Base-by-base conservation (phyloP, 2,888 invertebrate genomes). In the Trachelus troglodyta region DNA sequence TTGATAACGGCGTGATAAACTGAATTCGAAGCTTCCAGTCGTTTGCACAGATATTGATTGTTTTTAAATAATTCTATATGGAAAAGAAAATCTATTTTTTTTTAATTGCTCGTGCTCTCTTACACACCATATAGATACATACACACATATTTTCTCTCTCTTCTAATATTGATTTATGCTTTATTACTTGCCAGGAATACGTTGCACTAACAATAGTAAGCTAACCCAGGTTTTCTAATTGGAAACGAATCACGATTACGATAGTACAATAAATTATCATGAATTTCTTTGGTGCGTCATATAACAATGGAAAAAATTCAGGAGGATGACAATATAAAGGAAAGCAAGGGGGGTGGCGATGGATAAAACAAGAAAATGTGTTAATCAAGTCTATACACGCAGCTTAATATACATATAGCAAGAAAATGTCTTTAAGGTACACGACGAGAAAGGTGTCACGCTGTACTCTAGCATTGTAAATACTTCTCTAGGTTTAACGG, bases 401-500 rank as follows among this genome's bases (percentile, higher is more conserved):
- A 56, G 56, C 6, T 56, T 56, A 56, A 56, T 23, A 56, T 56
- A 56, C 56, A 56, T 56, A 23, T 56, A 56, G 56, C 6, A 56
- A 56, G 56, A 9, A 56, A 56, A 56, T 56, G 56, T 71, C 34
- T 71, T 34, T 33, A 31, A 71, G 31, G 15, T 71, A 12, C 23
- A 12, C 31, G 71, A 71, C 23, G 23, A 30, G 15, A 33, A 33
- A 31, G 31, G 31, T 23, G 71, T 71, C 23, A 23, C 71, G 34
- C 71, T 71, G 31, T 71, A 71, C 34, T 71, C 34, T 71, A 71
- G 71, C 71, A 33, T 71, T 71, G 71, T 71, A 71, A 71, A 71
- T 71, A 71, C 15, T 71, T 71, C 31, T 12, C 12, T 71, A 71
- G 71, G 71, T 71, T 71, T 33, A 71, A 31, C 33, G 34, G 33